phyloP scores from a whole-genome alignment of 2,113 vertebrate species.

The Scomber colias region DNA sequence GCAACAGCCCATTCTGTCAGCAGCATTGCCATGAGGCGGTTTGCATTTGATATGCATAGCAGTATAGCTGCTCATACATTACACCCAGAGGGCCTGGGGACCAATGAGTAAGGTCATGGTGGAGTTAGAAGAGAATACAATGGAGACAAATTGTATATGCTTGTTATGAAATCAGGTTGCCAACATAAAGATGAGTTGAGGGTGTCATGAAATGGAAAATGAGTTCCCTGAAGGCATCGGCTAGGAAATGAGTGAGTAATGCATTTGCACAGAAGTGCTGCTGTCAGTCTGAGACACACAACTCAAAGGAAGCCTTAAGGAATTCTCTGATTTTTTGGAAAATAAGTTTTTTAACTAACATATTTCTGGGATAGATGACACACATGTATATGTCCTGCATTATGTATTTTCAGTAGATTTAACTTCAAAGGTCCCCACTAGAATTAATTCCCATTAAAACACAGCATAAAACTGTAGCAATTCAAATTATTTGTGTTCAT shows the following conservation, averaged over 20 bases:
- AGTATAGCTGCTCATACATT: slow-evolving; percentile 52
- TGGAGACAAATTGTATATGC: slow-evolving; percentile 74
- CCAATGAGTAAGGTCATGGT: slow-evolving; percentile 68
- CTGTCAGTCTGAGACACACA: slow-evolving; percentile 43
- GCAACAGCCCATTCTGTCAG: slow-evolving; percentile 3
- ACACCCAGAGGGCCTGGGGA: slow-evolving; percentile 53
- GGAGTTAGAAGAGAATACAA: slow-evolving; percentile 40
- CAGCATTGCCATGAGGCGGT: background rate
- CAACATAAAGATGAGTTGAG: slow-evolving; percentile 64
- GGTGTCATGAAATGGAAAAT: slow-evolving; percentile 66
- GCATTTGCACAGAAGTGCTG: slow-evolving; percentile 48
- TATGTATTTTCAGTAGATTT: background rate
- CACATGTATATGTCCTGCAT: background rate
- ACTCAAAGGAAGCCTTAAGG: slow-evolving; percentile 39
- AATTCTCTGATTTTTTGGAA: slow-evolving; percentile 9
- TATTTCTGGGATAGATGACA: slow-evolving; percentile 7
- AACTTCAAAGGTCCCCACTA: background rate
- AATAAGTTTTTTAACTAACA: slow-evolving; percentile 14
- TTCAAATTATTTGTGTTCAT: background rate
- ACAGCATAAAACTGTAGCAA: background rate
- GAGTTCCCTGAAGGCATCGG: slow-evolving; percentile 63
- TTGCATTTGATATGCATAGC: slow-evolving; percentile 62
- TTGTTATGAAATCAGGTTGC: slow-evolving; percentile 72
- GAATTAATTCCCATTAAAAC: background rate
- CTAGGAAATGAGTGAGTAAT: slow-evolving; percentile 56